Base-by-base conservation (phyloP, 2,113 vertebrate species). In the Dendrocopos noguchii region DNA sequence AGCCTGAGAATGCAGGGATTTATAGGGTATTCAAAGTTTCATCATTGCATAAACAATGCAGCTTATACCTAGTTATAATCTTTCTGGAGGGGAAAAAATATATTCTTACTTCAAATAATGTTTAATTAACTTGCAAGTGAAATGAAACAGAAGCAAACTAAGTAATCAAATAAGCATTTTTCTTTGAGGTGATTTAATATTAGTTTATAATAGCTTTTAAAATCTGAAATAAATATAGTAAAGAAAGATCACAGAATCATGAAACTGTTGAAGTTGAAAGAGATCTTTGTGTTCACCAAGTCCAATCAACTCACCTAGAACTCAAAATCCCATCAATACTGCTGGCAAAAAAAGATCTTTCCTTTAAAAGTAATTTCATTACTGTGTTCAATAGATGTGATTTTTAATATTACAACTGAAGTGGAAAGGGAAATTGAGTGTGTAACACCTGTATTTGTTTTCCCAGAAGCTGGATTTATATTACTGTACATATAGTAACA, bases 401-500 rank as follows among this genome's bases (percentile, higher is more conserved):
- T 36, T 78, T 84, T 79, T 36, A 74, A 33, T 78, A 52, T 56
- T 65, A 11, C 1, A 1, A 46, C 7, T 67, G 59, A 21, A 47
- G 8, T 77, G 12, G 16, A 77, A 64, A 11, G 7, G 10, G 18
- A 46, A 84, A 67, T 53, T 88, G 27, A 74, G 8, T 42, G 6
- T 34, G 3, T 52, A 21, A 34, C 8, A 31, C 5, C 6, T 12
- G 42, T 67, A 56, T 9, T 59, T 68, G 7, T 47, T 84, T 83
- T 22, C 28, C 28, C 5, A 57, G 53, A 42, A 11, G 6, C 1
- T 70, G 5, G 8, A n/a, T 76, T 68, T 72, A 27, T 47, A 27
- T 4, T 2, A 15, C 7, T 34, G 17, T 27, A 15, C 4, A 0
- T n/a, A 21, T 3, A 79, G 3, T 64, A 55, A 67, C 3, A 55